Evolutionary conservation across 1,140 invertebrate species (phyloP), one percentile per base, ranked within the genome.

Genomic region (Rhynchophorus ferrugineus): DNA sequence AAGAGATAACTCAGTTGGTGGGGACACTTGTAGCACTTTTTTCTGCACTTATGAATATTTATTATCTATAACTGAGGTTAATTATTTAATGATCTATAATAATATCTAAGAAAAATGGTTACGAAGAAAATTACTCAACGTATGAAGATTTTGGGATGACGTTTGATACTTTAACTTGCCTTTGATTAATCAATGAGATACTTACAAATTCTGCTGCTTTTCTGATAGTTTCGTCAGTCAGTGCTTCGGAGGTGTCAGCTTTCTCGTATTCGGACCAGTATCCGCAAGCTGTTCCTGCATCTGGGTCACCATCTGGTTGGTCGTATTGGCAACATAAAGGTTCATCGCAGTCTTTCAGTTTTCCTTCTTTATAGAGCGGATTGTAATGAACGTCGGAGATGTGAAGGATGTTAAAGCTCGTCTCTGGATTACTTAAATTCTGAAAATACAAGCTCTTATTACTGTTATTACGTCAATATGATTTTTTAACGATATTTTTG

Each of bases 321-420:
- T 66, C 75, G n/a, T 58, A 64, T 47, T 87, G 78, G 67, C 91
- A 95, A 64, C 91, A 94, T 3, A 84, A 71, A 3, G 87, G 86
- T 60, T 89, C 81, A 1, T 72, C 73, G 63, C 91, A 95, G 2
- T 75, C 63, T 2, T 84, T 79, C 20, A 83, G 79, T 0, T 81
- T 75, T 17, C 79, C 77, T 1, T 73, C 65, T 43, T 78, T 71
- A 63, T 94, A 95, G 3, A 77, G 64, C 0, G 81, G 79, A 68
- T 94, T 89, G 45, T 85, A 79, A 67, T 95, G 91, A 34, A 89
- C 78, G 63, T 95, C 91, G 0, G 83, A 80, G 34, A 94, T 65
- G 24, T 93, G 84, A 8, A 89, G 71, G 22, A 91, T 74, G 59
- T 80, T 77, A 0, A 80, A 47, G 8, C 20, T 44, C n/a, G 19